Conservation (phyloP, 2,888 invertebrate genomes). For the Chromoteleia sp. region DNA sequence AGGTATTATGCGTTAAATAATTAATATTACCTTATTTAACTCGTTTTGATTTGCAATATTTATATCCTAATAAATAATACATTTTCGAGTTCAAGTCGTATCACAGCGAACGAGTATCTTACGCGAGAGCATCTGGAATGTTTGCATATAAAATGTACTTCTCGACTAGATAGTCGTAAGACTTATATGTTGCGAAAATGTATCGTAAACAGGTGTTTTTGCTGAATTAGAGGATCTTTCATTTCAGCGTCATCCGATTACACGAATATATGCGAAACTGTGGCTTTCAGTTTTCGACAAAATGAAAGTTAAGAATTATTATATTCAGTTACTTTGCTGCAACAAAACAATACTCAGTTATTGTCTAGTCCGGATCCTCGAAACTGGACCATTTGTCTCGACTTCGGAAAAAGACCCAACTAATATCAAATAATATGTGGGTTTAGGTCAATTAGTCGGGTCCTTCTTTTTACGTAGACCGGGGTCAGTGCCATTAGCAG, state of each 20-base stretch:
- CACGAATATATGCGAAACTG: too few relatives aligned
- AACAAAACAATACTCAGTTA: too few relatives aligned
- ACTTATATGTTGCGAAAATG: slow-evolving; percentile 3
- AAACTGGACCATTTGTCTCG: too few relatives aligned
- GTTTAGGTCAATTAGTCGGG: slow-evolving; percentile 37
- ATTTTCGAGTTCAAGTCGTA: slow-evolving; percentile 28
- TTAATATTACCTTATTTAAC: background rate
- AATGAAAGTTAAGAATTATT: too few relatives aligned
- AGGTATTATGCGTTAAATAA: slow-evolving; percentile 16
- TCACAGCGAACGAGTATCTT: too few relatives aligned
- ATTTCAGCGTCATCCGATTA: too few relatives aligned
- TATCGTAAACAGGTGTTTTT: slow-evolving; percentile 4
- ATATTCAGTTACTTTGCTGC: too few relatives aligned
- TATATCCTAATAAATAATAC: slow-evolving; percentile 23
- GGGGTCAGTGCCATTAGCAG: slow-evolving; percentile 26
- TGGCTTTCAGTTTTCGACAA: too few relatives aligned
- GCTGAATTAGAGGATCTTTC: too few relatives aligned
- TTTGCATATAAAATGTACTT: background rate
- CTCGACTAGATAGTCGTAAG: background rate
- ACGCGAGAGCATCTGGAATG: slow-evolving; percentile 5
- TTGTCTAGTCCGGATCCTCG: too few relatives aligned
- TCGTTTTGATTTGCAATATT: slow-evolving; percentile 12
- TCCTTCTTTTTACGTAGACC: background rate
- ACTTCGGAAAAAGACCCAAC: too few relatives aligned
- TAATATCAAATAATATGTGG: slow-evolving; percentile 21